Evolutionary conservation across 2,797 vertebrate species (phyloP).

Genomic region (Anomalospiza imberbis): DNA sequence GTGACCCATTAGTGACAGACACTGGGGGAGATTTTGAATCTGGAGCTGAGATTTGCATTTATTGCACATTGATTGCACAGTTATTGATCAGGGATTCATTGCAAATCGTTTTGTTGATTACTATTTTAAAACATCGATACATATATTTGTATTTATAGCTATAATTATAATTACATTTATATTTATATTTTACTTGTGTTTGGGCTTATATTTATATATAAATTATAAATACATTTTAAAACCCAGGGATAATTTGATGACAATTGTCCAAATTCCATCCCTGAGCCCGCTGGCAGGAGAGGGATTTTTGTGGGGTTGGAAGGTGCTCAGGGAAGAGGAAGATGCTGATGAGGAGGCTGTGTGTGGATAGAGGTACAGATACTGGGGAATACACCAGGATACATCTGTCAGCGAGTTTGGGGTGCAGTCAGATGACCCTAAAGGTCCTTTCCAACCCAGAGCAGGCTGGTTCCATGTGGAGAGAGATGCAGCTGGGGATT

Average conservation of each 20-base stretch:
- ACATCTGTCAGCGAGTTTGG: accelerated
- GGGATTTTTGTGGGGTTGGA: neutral
- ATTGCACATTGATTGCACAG: neutral
- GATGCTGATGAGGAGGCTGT: neutral
- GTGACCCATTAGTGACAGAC: neutral
- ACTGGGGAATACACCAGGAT: accelerated
- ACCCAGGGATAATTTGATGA: neutral
- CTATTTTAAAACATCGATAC: neutral
- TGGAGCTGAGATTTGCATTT: neutral
- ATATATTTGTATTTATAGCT: accelerated
- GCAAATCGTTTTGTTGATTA: neutral
- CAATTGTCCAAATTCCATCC: neutral
- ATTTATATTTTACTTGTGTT: neutral
- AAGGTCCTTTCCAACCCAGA: neutral
- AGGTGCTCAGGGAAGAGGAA: neutral
- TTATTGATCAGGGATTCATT: neutral
- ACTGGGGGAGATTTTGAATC: neutral
- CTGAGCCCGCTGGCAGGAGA: neutral
- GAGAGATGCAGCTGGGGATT: neutral
- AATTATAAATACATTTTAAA: neutral
- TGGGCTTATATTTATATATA: neutral
- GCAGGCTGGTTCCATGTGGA: neutral
- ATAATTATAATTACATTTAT: neutral
- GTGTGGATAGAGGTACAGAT: neutral
- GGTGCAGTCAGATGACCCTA: neutral